Evolutionary conservation across 2,113 vertebrate genomes (phyloP).

Genomic region (Mellivora capensis): DNA sequence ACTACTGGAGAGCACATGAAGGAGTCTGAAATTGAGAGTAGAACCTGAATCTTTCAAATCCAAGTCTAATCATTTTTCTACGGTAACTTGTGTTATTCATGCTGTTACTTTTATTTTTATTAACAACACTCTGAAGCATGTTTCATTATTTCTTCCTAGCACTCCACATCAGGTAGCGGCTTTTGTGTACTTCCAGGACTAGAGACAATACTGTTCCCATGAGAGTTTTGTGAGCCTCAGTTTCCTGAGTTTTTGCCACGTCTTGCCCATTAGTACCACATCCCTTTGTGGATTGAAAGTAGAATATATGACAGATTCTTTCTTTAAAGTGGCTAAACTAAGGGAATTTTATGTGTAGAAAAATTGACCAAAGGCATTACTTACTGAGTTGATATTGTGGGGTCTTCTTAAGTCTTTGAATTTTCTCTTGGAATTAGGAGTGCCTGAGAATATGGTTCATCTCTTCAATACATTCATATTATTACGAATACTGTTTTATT

Average conservation of each 20-base stretch:
- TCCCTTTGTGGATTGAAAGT: background rate
- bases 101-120: background rate
- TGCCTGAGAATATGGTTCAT: background rate
- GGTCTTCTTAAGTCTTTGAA: background rate
- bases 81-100: background rate
- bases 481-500: conserved; percentile 10
- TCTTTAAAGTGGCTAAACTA: background rate
- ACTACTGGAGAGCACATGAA: background rate
- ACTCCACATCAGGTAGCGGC: background rate
- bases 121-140: background rate
- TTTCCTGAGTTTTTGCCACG: background rate
- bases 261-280: background rate
- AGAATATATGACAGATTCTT: background rate
- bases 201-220: background rate
- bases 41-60: background rate
- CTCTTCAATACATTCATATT: background rate
- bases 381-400: background rate
- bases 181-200: background rate
- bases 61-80: background rate
- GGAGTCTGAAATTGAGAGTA: background rate
- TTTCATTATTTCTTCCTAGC: background rate
- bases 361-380: background rate
- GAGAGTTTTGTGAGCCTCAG: background rate
- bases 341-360: background rate
- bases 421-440: background rate